Percentiles rank a stretch among this genome's conserved stretches.
Evolutionary conservation across 2,888 invertebrate genomes (phyloP).

Genomic region (Synergus umbraculus): DNA sequence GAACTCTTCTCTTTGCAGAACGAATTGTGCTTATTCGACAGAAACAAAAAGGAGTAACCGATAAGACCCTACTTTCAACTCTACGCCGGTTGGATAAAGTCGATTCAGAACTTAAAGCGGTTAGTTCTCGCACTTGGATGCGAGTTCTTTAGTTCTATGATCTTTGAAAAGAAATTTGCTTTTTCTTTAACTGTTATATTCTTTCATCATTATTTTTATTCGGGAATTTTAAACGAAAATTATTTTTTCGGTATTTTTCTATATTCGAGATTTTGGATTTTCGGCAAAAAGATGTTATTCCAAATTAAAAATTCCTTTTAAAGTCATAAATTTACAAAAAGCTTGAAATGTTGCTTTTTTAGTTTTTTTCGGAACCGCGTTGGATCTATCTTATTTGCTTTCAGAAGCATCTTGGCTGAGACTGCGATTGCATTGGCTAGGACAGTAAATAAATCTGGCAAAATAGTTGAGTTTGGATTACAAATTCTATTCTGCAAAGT

Average conservation of each 20-base stretch:
- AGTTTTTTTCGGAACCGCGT: background rate
- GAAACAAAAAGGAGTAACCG: conserved; percentile 38
- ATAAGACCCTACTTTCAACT: conserved; percentile 35
- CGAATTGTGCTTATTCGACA: conserved; percentile 32
- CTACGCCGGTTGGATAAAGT: conserved; percentile 16
- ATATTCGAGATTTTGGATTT: too few relatives aligned
- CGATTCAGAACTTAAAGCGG: conserved; percentile 31
- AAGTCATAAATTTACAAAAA: background rate
- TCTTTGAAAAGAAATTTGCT: background rate
- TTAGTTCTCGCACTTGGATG: conserved; percentile 22
- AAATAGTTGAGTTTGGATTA: conserved; percentile 40
- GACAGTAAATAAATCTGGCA: conserved; percentile 31
- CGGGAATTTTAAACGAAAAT: too few relatives aligned
- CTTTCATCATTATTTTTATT: background rate
- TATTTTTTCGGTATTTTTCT: too few relatives aligned
- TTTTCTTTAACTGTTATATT: conserved; percentile 1
- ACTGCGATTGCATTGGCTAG: conserved; percentile 29
- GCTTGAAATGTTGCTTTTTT: background rate
- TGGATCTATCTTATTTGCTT: conserved; percentile 8
- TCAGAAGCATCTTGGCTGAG: conserved; percentile 8
- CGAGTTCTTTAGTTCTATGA: conserved; percentile 6
- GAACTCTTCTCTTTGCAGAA: conserved; percentile 32
- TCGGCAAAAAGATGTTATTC: too few relatives aligned
- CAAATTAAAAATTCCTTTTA: too few relatives aligned
- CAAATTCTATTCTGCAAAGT: conserved; percentile 36